Conservation (phyloP, 2,888 invertebrate genomes). For the Drosophila barbarae region DNA sequence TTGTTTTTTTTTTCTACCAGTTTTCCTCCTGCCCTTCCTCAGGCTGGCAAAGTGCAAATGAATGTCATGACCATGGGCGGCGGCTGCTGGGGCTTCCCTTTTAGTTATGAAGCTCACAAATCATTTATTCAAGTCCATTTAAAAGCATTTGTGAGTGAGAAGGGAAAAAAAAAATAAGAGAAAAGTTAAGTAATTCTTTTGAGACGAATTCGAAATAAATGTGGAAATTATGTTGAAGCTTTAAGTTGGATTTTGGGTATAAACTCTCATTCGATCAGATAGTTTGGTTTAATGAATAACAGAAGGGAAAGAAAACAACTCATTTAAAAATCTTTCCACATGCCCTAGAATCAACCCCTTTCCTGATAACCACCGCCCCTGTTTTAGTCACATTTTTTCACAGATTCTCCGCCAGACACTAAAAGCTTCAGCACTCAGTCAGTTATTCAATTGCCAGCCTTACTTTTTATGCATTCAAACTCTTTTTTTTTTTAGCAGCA, state of each 20-base stretch:
- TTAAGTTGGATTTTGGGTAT: neutral
- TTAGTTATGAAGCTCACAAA: conserved; percentile 19
- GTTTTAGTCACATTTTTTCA: conserved; percentile 13
- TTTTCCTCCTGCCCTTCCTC: neutral
- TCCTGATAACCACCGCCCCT: conserved; percentile 5
- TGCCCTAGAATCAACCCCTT: neutral
- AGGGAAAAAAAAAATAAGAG: neutral
- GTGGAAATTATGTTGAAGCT: neutral
- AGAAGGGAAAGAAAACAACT: neutral
- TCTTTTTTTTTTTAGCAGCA: neutral
- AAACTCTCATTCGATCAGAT: neutral
- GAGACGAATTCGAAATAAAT: neutral
- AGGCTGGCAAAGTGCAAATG: conserved; percentile 46
- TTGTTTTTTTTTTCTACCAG: conserved; percentile 9
- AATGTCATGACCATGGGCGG: conserved; percentile 45
- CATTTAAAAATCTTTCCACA: neutral
- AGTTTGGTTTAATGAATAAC: neutral
- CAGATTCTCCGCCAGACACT: conserved; percentile 33
- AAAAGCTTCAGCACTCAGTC: conserved; percentile 43
- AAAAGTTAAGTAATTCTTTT: conserved; percentile 1
- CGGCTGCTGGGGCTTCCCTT: neutral
- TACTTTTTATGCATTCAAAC: conserved; percentile 24
- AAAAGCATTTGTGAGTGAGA: conserved; percentile 19
- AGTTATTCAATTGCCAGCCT: conserved; percentile 34
- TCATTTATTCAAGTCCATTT: conserved; percentile 31